phyloP scores from a whole-genome alignment of 2,888 invertebrate species.

The Drosophila rubida region DNA sequence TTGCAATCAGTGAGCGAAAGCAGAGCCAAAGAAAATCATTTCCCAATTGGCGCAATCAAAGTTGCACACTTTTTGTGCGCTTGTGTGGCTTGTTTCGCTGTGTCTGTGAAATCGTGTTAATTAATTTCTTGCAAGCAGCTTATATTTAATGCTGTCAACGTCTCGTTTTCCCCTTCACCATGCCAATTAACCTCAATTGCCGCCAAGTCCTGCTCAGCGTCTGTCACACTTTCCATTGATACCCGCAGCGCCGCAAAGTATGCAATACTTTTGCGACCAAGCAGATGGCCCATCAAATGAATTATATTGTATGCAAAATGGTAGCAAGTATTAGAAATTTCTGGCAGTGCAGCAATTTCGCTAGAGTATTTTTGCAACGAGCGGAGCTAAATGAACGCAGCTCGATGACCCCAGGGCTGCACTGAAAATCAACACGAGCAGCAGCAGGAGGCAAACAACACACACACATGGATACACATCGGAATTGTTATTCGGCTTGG shows the following conservation, averaged over 20 bases:
- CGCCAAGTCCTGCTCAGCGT: constrained; percentile 9
- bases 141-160: background rate
- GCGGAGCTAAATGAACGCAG: constrained; percentile 2
- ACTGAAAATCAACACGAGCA: constrained; percentile 5
- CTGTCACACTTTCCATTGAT: constrained; percentile 3
- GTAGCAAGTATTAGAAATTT: background rate
- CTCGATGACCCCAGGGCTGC: background rate
- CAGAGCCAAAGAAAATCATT: constrained; percentile 16
- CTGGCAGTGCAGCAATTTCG: background rate
- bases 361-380: constrained; percentile 1
- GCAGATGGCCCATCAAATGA: background rate
- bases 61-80: background rate
- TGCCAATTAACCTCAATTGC: constrained; percentile 53
- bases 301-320: background rate
- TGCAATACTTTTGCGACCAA: constrained; percentile 5
- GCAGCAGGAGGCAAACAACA: no score
- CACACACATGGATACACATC: background rate
- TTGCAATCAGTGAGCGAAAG: constrained; percentile 18
- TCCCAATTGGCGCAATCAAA: constrained; percentile 32
- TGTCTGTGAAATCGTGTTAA: constrained; percentile 54
- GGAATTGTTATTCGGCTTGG: constrained; percentile 40
- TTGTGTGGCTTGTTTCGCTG: constrained; percentile 10
- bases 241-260: background rate
- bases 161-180: background rate
- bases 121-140: constrained; percentile 54